Conservation (phyloP, 2,113 vertebrate species). For the Poeciliopsis retropinna region DNA sequence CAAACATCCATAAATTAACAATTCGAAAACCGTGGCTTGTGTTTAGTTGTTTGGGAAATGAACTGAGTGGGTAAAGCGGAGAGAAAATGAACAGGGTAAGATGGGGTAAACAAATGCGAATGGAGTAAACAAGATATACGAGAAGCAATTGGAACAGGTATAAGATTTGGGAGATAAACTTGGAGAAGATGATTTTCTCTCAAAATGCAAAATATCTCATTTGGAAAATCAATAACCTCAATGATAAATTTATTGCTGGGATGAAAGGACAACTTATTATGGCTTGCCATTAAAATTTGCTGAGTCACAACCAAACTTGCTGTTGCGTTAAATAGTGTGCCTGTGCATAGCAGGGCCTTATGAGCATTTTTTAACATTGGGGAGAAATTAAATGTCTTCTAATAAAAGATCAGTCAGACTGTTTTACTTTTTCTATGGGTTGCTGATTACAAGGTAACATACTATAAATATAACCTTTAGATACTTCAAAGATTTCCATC, state of each 20-base stretch:
- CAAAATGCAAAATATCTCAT: conserved; percentile 32
- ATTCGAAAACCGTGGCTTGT: neutral
- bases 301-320: neutral
- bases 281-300: neutral
- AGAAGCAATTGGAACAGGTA: neutral
- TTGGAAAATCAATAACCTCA: conserved; percentile 28
- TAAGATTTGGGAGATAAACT: conserved; percentile 30
- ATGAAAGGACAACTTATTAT: conserved; percentile 28
- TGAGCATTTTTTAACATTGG: neutral
- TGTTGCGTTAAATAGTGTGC: conserved; percentile 1
- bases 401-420: neutral
- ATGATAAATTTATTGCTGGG: neutral
- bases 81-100: neutral
- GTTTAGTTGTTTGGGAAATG: neutral
- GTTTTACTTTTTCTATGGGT: neutral
- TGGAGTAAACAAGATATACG: conserved; percentile 23
- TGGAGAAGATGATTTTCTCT: conserved; percentile 15
- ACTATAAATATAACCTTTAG: too few species aligned
- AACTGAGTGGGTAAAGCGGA: neutral
- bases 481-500: conserved; percentile 3
- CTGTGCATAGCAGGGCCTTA: conserved; percentile 7
- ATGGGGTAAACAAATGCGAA: conserved; percentile 10
- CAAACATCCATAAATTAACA: conserved; percentile 23
- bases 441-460: neutral
- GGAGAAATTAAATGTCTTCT: neutral